Conservation (phyloP, 2,888 invertebrate genomes). For the Helicoverpa assulta region DNA sequence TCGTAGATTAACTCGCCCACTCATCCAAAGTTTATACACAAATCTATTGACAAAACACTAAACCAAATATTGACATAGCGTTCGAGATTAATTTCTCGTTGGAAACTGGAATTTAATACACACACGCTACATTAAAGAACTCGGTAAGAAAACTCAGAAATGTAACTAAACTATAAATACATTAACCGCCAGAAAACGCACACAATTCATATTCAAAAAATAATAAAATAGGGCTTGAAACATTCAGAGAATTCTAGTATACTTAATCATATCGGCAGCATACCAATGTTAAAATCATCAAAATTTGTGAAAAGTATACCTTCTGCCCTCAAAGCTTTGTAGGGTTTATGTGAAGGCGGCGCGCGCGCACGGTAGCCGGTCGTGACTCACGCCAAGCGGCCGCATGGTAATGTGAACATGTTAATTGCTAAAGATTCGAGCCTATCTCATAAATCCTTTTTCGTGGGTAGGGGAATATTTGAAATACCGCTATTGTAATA, state of each 20-base stretch:
- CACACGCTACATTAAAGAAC: constrained; percentile 33
- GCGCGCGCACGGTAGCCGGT: constrained; percentile 73
- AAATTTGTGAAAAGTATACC: constrained; percentile 16
- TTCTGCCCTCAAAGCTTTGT: constrained; percentile 40
- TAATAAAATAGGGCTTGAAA: neutral
- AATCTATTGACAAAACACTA: constrained; percentile 66
- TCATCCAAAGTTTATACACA: constrained; percentile 51
- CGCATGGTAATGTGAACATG: constrained; percentile 74
- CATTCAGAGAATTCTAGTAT: neutral
- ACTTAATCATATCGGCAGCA: neutral
- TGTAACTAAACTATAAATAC: neutral
- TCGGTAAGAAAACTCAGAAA: constrained; percentile 35
- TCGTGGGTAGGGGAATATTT: constrained; percentile 34
- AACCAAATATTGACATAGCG: constrained; percentile 68
- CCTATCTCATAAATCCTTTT: constrained; percentile 59
- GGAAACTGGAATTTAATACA: constrained; percentile 63
- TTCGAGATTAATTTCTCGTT: constrained; percentile 66
- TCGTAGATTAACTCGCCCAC: constrained; percentile 60
- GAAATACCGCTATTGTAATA: constrained; percentile 7
- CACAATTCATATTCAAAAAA: neutral
- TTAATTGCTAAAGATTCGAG: constrained; percentile 75
- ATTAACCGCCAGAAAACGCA: neutral
- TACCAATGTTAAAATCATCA: constrained; percentile 14
- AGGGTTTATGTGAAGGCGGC: constrained; percentile 51
- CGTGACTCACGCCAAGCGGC: constrained; percentile 78